Percentiles rank a stretch among this genome's conserved stretches.
Evolutionary conservation across 2,797 vertebrate genomes (phyloP).

Genomic region (Numenius phaeopus): DNA sequence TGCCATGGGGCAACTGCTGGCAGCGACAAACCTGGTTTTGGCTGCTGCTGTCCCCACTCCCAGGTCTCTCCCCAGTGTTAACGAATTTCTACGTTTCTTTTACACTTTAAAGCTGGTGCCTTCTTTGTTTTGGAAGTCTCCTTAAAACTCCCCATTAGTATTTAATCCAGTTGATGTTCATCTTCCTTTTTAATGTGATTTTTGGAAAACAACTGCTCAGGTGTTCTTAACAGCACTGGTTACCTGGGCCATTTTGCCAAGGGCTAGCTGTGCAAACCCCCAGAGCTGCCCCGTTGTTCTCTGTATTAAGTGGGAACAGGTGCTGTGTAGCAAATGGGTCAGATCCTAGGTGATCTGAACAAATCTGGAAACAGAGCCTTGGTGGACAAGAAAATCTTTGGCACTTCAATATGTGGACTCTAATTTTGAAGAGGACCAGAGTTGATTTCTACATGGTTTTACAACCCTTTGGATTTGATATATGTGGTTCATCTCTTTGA

Average conservation of each 20-base stretch:
- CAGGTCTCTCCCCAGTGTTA: not conserved
- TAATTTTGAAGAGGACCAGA: not conserved
- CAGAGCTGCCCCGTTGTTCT: not conserved
- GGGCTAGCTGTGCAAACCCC: not conserved
- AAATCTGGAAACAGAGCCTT: not conserved
- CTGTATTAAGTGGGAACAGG: fast-evolving
- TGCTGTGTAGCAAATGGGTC: not conserved
- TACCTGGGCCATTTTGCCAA: not conserved
- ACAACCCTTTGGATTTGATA: not conserved
- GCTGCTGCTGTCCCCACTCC: not conserved
- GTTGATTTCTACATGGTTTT: not conserved
- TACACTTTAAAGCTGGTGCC: not conserved
- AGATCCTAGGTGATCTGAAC: not conserved
- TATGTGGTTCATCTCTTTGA: not conserved
- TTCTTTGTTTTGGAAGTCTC: not conserved
- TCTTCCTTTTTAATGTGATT: not conserved
- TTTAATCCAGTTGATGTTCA: not conserved
- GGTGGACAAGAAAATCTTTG: not conserved
- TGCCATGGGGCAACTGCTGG: not conserved
- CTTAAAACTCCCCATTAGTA: not conserved
- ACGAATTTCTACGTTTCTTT: fast-evolving
- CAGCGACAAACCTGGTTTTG: not conserved
- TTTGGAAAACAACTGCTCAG: not conserved
- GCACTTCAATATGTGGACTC: not conserved
- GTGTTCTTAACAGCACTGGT: not conserved